Evolutionary conservation across 2,113 vertebrate genomes (phyloP), one percentile per base, ranked within the genome.

Genomic region (Centrocercus urophasianus): DNA sequence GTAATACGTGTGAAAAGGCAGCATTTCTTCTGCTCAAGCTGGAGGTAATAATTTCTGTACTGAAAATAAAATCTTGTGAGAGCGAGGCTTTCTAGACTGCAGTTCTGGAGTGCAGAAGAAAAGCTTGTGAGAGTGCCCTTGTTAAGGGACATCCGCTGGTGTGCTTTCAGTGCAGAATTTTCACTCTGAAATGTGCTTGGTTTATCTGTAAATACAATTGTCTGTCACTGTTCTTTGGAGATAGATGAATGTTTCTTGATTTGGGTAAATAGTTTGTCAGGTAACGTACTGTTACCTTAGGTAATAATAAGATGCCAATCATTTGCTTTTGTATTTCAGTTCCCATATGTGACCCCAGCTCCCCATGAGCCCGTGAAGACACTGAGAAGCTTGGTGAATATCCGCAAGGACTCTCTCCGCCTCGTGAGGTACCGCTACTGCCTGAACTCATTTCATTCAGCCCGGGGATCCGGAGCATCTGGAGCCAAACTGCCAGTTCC

Each of bases 311-410:
- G 45, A 72, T 20, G 24, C 57, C 42, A 65, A 76, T 63, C 61
- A 15, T 87, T 76, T 83, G 15, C 59, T 54, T 96, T 87, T 96
- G 54, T 76, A 8, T 97, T 91, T 25, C 95, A 99, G 99, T 99
- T 99, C 93, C 99, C 99, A 4, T 99, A 99, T 9, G 98, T 99
- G 83, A 99, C 99, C 18, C 99, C 99, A 30, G 99, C 99, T 12
- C 99, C 99, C n/a, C 99, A 99, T 0, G 99, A 99, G 95, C 99
- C 99, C 0, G 99, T 99, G 93, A 99, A 99, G 98, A 99, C 99
- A 0, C 96, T 99, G 87, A 98, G 99, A 84, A 99, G 99, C 96
- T 97, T 99, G 91, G 99, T 99, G 93, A 99, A 99, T 95, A 99
- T 99, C 83, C 98, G 99, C 32, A 99, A 99, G 93, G 99, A 99